Conservation (phyloP, 30 jellyfish, hydroid and myxozoan species). For the Nemopilema nomurai region DNA sequence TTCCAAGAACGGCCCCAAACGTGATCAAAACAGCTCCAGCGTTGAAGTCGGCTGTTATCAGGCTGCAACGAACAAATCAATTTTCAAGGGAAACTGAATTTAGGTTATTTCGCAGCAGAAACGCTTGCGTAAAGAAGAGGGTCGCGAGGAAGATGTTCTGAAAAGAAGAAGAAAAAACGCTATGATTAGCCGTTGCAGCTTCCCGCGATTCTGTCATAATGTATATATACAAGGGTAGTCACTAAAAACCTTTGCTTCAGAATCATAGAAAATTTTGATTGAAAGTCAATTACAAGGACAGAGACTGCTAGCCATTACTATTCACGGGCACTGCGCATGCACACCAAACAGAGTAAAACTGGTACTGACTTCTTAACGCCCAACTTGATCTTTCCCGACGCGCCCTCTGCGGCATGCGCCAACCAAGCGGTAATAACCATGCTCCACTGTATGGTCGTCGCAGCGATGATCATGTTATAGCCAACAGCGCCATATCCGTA, state of each 20-base stretch:
- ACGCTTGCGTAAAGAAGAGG: too few relatives aligned
- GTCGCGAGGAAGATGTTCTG: too few relatives aligned
- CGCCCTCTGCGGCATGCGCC: constrained; percentile 53
- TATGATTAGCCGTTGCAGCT: too few relatives aligned
- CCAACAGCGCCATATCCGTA: constrained; percentile 90
- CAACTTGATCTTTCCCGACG: constrained; percentile 47
- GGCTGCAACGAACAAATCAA: constrained; percentile 27
- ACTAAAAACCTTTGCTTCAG: too few relatives aligned
- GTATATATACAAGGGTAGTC: too few relatives aligned
- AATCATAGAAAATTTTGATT: too few relatives aligned
- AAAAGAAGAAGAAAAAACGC: too few relatives aligned
- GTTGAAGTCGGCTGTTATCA: constrained; percentile 89
- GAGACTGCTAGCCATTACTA: not conserved
- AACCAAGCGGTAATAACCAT: constrained; percentile 89
- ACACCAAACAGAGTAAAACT: too few relatives aligned
- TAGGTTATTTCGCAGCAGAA: too few relatives aligned
- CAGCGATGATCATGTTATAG: constrained; percentile 79
- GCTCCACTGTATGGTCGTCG: constrained; percentile 94
- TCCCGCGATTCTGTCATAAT: too few relatives aligned
- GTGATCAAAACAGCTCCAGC: constrained; percentile 93
- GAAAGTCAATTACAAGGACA: not conserved
- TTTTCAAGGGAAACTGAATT: too few relatives aligned
- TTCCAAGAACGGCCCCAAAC: constrained; percentile 94
- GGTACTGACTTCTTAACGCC: constrained; percentile 69
- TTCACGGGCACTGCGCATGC: not conserved